Evolutionary conservation across 92 coral and sea anemone species (phyloP).

Genomic region (Scolanthus callimorphus): DNA sequence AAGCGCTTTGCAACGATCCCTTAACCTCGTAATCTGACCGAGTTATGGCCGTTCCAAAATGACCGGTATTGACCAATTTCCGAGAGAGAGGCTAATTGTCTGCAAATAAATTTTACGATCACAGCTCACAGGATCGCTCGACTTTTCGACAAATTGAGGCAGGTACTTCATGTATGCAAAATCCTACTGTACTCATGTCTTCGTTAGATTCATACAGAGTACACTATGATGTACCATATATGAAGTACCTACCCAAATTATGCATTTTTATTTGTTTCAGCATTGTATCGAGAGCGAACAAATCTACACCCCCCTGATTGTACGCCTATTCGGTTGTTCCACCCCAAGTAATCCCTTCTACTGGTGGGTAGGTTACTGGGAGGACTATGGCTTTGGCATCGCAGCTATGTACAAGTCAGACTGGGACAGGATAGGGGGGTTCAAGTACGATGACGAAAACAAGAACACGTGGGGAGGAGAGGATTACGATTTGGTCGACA

Average conservation of each 20-base stretch:
- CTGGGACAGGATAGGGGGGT: constrained; percentile 64
- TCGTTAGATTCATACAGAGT: too few species aligned
- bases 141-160: too few species aligned
- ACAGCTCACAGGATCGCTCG: too few species aligned
- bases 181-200: too few species aligned
- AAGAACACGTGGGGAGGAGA: constrained; percentile 79
- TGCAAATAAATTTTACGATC: too few species aligned
- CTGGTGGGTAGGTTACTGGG: constrained; percentile 58
- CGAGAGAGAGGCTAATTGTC: too few species aligned
- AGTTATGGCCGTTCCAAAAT: too few species aligned
- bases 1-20: too few species aligned
- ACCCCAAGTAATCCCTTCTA: constrained; percentile 22
- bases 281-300: constrained; percentile 74
- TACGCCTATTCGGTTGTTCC: constrained; percentile 37
- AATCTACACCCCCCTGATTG: constrained; percentile 64
- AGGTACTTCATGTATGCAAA: neutral
- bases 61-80: too few species aligned
- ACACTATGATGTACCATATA: too few species aligned
- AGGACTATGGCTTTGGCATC: constrained; percentile 56
- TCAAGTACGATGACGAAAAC: constrained; percentile 24
- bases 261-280: constrained; percentile 19
- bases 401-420: constrained; percentile 73
- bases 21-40: too few species aligned
- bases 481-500: constrained; percentile 67
- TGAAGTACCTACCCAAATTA: too few species aligned